Conservation (phyloP, 2,113 vertebrate species). For the Oriolus oriolus region DNA sequence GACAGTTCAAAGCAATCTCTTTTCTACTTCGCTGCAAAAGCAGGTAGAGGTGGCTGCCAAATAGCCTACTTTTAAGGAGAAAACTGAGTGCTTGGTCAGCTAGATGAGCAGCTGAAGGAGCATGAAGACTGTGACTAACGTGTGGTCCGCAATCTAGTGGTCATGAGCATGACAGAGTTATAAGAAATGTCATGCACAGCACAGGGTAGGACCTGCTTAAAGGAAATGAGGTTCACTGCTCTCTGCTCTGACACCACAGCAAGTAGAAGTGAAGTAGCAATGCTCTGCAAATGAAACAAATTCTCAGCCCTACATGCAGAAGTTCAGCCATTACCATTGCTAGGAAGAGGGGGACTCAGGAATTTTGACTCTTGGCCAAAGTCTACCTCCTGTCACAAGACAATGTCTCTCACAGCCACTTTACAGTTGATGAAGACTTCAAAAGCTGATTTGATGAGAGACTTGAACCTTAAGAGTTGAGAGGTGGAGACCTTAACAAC, state of each 20-base stretch:
- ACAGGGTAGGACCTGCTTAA: rapidly evolving
- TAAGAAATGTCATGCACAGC: neutral
- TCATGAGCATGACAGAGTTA: neutral
- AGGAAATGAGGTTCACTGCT: neutral
- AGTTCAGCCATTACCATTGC: neutral
- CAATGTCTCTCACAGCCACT: neutral
- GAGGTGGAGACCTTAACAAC: neutral
- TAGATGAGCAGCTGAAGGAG: neutral
- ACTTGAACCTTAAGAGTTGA: neutral
- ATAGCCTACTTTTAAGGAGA: neutral
- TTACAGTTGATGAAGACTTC: neutral
- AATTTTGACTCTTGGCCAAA: neutral
- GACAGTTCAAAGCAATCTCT: neutral
- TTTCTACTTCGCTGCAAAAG: neutral
- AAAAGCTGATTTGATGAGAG: neutral
- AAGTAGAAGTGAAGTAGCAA: neutral
- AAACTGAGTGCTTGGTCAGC: neutral
- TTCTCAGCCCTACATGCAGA: neutral
- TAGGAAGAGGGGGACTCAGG: neutral
- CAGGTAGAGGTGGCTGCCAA: neutral
- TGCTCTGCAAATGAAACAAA: neutral
- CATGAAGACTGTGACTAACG: neutral
- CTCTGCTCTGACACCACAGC: neutral
- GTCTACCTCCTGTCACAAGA: neutral
- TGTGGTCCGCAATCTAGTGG: neutral